Percentiles rank a stretch among this genome's conserved stretches.
phyloP scores from a whole-genome alignment of 2,888 invertebrate genomes.

The Synergus gifuensis region DNA sequence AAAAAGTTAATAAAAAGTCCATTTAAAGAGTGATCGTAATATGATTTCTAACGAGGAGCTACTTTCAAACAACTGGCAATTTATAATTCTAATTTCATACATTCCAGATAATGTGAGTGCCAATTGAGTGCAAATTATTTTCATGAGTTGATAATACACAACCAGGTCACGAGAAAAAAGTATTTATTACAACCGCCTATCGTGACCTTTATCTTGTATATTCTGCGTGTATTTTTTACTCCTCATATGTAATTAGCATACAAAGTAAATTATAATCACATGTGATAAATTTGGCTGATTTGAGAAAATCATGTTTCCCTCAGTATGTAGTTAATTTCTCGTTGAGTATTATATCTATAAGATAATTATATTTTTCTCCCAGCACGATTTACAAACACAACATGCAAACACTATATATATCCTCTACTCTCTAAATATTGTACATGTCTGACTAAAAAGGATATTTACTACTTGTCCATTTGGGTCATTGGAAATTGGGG shows the following conservation, averaged over 20 bases:
- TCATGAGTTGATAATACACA: conserved; percentile 10
- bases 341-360: background rate
- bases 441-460: background rate
- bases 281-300: conserved; percentile 15
- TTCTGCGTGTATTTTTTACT: conserved; percentile 6
- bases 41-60: background rate
- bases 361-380: background rate
- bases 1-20: background rate
- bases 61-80: background rate
- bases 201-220: conserved; percentile 19
- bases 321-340: background rate
- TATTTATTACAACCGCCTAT: conserved; percentile 28
- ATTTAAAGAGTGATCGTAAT: background rate
- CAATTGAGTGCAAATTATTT: conserved; percentile 34
- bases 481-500: too few relatives aligned
- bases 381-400: background rate
- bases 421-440: background rate
- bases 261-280: conserved; percentile 35
- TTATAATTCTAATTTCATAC: background rate
- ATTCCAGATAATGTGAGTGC: conserved; percentile 14
- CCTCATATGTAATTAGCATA: conserved; percentile 22
- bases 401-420: background rate
- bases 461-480: too few relatives aligned
- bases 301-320: conserved; percentile 24
- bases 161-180: conserved; percentile 34